Evolutionary conservation across 30 jellyfish, hydroid and myxozoan species (phyloP), one percentile per base, ranked within the genome.

Genomic region (Mastigias papua): DNA sequence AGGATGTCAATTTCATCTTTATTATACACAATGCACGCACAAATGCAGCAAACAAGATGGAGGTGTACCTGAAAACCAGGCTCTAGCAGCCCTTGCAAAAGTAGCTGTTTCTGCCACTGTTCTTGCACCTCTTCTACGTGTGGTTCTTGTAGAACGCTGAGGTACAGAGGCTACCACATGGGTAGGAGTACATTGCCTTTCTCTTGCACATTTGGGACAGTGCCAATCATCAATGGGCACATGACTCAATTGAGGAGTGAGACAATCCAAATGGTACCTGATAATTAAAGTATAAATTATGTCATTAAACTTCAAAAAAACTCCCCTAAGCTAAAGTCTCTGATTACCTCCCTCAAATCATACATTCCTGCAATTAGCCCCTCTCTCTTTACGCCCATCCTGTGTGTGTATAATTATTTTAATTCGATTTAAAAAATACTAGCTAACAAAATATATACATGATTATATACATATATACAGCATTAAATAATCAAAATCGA

Each of bases 191-290:
- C 42, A 75, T 46, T 37, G 34, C 61, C 94, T 71, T 73, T 48
- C 57, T 21, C 90, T 74, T 48, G 84, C 23, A 69, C 98, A 93
- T 29, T 48, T 46, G 7, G 97, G 88, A 51, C 98, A 93, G 84
- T 46, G 83, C 98, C 98, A 93, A 48, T 93, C 98, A 57, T 89
- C 98, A 49, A 76, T 34, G 21, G 98, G 98, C 17, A 93, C 96
- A 48, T 86, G 73, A 17, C 48, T 72, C 78, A 93, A 74, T 15
- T 96, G 84, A n/a, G 98, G 98, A 49, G 29, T 72, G n/a, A 93
- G 88, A 79, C 98, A 93, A 32, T 93, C 97, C 33, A 89, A 42
- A 70, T 93, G 98, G 72, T 93, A 93, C 37, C 98, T 92, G 76
- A 11, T 46, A 73, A 17, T 31, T 9, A 84, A 31, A 26, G 8